Base-by-base conservation (phyloP, 2,888 invertebrate species). In the Scaptomyza caliginosa region DNA sequence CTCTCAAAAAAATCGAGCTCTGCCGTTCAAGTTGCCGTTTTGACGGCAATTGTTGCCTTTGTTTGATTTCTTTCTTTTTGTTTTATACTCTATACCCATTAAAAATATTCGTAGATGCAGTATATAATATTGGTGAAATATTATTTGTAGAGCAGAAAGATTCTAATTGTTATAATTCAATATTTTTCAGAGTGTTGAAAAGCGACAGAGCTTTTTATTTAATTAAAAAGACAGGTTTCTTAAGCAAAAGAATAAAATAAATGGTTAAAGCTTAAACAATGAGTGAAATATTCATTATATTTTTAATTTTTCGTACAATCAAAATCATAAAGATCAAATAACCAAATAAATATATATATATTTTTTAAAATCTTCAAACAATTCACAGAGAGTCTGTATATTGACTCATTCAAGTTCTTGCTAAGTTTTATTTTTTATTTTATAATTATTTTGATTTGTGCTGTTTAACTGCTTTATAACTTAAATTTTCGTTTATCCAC, bases 401-500 rank as follows among this genome's bases (percentile, higher is more conserved):
- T 45, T 19, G 8, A n/a, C n/a, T n/a, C 19, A 21, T 24, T 19
- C 60, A 13, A 26, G 30, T 26, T 21, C 0, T 5, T 45, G 11
- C 4, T 17, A 1, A 32, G 3, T 24, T 38, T 3, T 19, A 2
- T n/a, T 11, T 17, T 45, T 32, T 11, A 11, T 21, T 11, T 8
- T 16, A 39, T 57, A 48, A 63, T 56, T 62, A 39, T 65, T 64
- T n/a, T n/a, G n/a, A 50, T 45, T 49, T 62, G 52, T 55, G 64
- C 63, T 57, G 42, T 75, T 87, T 87, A 84, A 85, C 71, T 80
- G 81, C 74, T 69, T 69, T 72, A 87, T 85, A 87, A 87, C 82
- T 85, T 82, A 73, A 82, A 73, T 87, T 86, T 85, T 87, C 67
- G 81, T 69, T 73, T 45, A 76, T 50, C 59, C 19, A 28, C 59